Percentiles rank a stretch among this genome's conserved stretches.
Conservation (phyloP, 2,113 vertebrate species). For the Shinisaurus crocodilurus region DNA sequence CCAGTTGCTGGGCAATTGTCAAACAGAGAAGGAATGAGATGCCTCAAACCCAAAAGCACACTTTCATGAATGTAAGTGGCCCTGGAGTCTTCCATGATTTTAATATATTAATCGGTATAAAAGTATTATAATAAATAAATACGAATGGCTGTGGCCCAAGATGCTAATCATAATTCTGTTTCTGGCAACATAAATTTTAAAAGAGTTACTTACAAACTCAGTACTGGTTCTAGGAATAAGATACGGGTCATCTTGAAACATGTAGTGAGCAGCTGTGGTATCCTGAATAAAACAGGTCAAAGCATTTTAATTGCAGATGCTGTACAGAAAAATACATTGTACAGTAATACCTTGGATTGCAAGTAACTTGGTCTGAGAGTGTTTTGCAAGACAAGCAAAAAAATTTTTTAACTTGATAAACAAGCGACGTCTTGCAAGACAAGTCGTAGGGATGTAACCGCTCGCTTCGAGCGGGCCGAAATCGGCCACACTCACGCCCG, state of each 20-base stretch:
- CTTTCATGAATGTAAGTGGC: background rate
- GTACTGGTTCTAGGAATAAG: slow-evolving; percentile 81
- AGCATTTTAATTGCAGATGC: background rate
- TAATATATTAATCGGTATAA: too few relatives aligned
- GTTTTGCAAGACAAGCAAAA: too few relatives aligned
- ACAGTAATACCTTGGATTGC: too few relatives aligned
- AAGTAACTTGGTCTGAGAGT: too few relatives aligned
- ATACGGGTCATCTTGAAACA: slow-evolving; percentile 92
- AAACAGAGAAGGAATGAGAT: slow-evolving; percentile 1
- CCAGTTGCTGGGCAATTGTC: background rate
- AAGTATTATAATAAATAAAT: background rate
- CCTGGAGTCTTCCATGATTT: background rate
- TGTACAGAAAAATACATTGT: background rate
- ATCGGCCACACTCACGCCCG: too few relatives aligned
- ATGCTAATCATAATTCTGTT: background rate
- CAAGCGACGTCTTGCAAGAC: too few relatives aligned
- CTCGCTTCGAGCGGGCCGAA: too few relatives aligned
- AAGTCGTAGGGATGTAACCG: too few relatives aligned
- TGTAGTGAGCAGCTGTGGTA: slow-evolving; percentile 83
- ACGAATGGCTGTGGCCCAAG: background rate
- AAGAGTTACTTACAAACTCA: slow-evolving; percentile 82
- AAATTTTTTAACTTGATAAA: too few relatives aligned
- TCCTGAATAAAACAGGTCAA: slow-evolving; percentile 77
- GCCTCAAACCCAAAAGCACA: background rate
- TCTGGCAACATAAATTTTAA: background rate